These are phyloP conservation scores for Acanthopleura granulata DNA, from an alignment of 2,888 invertebrate species.

Conservation along the genomic window DNA sequence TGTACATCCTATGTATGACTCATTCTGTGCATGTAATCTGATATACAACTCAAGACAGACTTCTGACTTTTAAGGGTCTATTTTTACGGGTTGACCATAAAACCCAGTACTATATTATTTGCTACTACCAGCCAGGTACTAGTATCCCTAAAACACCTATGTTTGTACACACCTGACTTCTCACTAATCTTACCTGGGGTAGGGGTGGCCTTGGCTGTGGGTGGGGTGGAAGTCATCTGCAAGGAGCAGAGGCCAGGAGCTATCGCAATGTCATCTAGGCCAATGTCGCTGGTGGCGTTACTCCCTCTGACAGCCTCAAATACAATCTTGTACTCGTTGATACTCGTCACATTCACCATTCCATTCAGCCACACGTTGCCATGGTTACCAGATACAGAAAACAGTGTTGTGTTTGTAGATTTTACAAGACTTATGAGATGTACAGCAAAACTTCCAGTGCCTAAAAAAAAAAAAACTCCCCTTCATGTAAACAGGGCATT, in stretches of 20 bases:
- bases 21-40: too few relatives aligned
- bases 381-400: slow-evolving; percentile 23
- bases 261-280: slow-evolving; percentile 49
- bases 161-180: slow-evolving; percentile 13
- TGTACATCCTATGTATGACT: too few relatives aligned
- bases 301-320: slow-evolving; percentile 56
- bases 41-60: too few relatives aligned
- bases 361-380: slow-evolving; percentile 21
- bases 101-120: too few relatives aligned
- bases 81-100: too few relatives aligned
- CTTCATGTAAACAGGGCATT: neutral
- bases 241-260: slow-evolving; percentile 41
- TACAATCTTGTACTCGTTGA: slow-evolving; percentile 36
- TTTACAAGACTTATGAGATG: neutral
- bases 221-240: slow-evolving; percentile 38
- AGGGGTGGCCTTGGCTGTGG: slow-evolving; percentile 40
- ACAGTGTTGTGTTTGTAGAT: neutral
- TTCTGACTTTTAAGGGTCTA: too few relatives aligned
- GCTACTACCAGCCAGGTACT: too few relatives aligned
- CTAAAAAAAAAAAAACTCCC: neutral
- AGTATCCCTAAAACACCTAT: slow-evolving; percentile 16
- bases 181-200: slow-evolving; percentile 37
- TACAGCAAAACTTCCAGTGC: neutral
- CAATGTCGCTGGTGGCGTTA: slow-evolving; percentile 53
- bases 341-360: neutral